These are phyloP conservation scores for Guaruba guarouba DNA, from an alignment of 2,113 vertebrate genomes.

Conservation along the genomic window DNA sequence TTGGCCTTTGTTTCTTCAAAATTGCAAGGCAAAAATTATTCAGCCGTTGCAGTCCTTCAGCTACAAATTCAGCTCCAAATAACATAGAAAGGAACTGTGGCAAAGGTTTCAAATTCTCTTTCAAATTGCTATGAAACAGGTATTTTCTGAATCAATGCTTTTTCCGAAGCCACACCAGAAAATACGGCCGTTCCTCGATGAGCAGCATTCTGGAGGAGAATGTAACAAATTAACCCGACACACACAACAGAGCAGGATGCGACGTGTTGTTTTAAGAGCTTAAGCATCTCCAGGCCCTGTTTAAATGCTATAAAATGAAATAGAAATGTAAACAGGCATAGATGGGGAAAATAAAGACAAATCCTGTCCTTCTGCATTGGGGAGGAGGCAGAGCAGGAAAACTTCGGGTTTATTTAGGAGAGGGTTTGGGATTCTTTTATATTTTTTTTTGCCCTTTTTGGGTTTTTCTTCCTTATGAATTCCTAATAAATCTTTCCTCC, in stretches of 20 bases:
- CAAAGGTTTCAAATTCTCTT: background rate
- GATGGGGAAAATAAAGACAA: background rate
- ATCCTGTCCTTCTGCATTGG: background rate
- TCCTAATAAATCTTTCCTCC: conserved; percentile 74
- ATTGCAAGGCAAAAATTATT: background rate
- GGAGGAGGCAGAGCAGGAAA: background rate
- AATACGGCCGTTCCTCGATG: accelerated
- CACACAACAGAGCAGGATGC: accelerated
- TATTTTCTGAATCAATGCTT: background rate
- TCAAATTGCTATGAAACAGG: accelerated
- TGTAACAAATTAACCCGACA: accelerated
- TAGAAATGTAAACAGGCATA: background rate
- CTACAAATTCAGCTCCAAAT: background rate
- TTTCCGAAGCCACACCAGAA: background rate
- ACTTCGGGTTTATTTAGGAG: background rate
- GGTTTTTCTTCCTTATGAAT: background rate
- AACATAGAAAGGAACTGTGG: accelerated
- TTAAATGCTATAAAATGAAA: background rate
- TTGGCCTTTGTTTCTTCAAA: background rate
- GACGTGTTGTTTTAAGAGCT: background rate
- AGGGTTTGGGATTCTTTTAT: background rate
- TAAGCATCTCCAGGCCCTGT: background rate
- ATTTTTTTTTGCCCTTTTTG: background rate
- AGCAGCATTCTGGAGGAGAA: background rate
- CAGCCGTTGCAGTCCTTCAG: background rate